Evolutionary conservation across 2,888 invertebrate genomes (phyloP), one percentile per base, ranked within the genome.

Genomic region (Linnaemya vulpina): DNA sequence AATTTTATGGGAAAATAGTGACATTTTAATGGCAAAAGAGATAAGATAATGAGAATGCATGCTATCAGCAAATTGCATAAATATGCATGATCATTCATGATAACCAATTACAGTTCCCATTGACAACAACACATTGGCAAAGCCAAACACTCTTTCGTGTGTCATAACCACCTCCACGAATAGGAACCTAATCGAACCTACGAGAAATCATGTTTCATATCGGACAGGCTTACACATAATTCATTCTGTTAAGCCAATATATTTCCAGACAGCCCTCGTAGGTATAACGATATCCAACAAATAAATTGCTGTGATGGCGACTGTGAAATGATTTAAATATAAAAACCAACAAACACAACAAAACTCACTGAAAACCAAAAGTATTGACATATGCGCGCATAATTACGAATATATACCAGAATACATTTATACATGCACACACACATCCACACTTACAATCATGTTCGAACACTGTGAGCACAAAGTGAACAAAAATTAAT

Each of bases 331-430:
- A 84, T 81, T 84, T 84, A 84, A 77, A 84, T 84, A 74, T 55
- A 55, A 79, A 84, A 65, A 71, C 40, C 46, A 83, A 70, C 49
- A 79, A 67, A 13, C 71, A 17, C 71, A 75, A 49, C 49, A 71
- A 70, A 58, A 76, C 65, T 67, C 20, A 80, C 73, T 68, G 60
- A 25, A 76, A 81, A 77, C 84, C 76, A 81, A 84, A 84, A 67
- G 84, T 84, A 84, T 84, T 84, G 84, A 84, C 84, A 84, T 84
- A 84, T 84, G 84, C 77, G 80, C 81, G 80, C 84, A 81, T 84
- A 84, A 84, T 84, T 84, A 84, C 84, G 76, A 84, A 84, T 84
- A 77, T 84, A 77, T 68, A 77, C 76, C 38, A 76, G 84, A 80
- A 76, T 60, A n/a, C n/a, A n/a, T n/a, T n/a, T n/a, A n/a, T 30